Evolutionary conservation across 2,113 vertebrate genomes (phyloP).

Genomic region (Rattus norvegicus): GRCr8 NC_086039.1:123446001-123446500

Average conservation of each 20-base stretch:
- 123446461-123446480: no score
- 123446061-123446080: not conserved
- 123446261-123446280: not conserved
- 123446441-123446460: not conserved
- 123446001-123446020: not conserved
- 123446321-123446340: not conserved
- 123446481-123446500: no score
- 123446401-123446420: not conserved
- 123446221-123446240: not conserved
- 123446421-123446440: not conserved
- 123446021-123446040: constrained; percentile 1
- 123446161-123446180: constrained; percentile 1
- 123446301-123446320: constrained; percentile 26
- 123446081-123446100: constrained; percentile 48
- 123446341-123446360: not conserved
- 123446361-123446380: not conserved
- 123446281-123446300: not conserved
- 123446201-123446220: constrained; percentile 8
- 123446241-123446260: not conserved
- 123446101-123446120: constrained; percentile 29
- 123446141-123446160: constrained; percentile 14
- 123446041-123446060: not conserved
- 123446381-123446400: constrained; percentile 7
- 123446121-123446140: constrained; percentile 24
- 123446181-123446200: not conserved